Conservation (phyloP, 2,888 invertebrate species). For the Yponomeuta sedellus region DNA sequence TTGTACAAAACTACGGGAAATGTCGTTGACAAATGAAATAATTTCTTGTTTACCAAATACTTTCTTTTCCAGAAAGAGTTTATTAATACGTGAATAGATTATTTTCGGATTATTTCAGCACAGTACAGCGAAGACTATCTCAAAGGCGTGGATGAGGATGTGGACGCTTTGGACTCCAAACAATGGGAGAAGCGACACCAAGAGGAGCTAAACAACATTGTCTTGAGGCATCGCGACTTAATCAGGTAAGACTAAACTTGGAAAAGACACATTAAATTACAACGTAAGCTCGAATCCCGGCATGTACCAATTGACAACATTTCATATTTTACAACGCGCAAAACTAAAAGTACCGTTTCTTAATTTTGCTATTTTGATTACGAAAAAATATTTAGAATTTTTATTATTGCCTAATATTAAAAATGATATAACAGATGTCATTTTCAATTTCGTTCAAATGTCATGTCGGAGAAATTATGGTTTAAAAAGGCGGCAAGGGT, state of each 20-base stretch:
- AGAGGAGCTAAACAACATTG: constrained; percentile 38
- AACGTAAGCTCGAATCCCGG: too few species aligned
- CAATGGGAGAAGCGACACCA: constrained; percentile 33
- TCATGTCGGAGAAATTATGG: too few species aligned
- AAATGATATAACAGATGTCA: too few species aligned
- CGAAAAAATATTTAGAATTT: too few species aligned
- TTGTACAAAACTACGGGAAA: background rate
- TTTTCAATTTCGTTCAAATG: too few species aligned
- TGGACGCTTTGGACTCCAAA: constrained; percentile 15
- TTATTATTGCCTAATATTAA: too few species aligned
- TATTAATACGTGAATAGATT: background rate
- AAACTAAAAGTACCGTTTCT: too few species aligned
- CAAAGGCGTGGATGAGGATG: background rate
- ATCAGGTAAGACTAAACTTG: constrained; percentile 43
- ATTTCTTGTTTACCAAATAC: background rate
- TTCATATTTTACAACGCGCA: too few species aligned
- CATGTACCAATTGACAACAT: too few species aligned
- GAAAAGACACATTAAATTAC: too few species aligned
- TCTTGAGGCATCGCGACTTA: constrained; percentile 42
- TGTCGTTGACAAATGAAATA: background rate
- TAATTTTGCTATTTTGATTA: too few species aligned
- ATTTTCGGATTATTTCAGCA: background rate
- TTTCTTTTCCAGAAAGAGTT: background rate
- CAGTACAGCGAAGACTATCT: background rate
- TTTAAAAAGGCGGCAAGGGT: too few species aligned